Evolutionary conservation across 2,113 vertebrate genomes (phyloP), one percentile per base, ranked within the genome.

Genomic region (Myotis lucifugus): DNA sequence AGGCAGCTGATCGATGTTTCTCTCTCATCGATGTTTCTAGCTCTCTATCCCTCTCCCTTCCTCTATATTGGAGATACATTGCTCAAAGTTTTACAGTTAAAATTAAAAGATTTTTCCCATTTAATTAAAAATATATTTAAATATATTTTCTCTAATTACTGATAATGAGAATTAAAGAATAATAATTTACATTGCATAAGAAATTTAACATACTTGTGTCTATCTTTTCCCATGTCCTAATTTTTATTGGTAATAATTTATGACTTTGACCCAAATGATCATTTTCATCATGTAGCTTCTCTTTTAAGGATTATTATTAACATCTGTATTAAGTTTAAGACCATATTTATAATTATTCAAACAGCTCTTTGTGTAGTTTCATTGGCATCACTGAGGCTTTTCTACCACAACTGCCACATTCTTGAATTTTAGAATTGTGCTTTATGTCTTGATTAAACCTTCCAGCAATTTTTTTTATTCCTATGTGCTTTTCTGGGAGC

Each of bases 391-490:
- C 46, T 70, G 54, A 82, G 40, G 32, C 34, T 89, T 89, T 76
- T 86, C 42, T 81, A 56, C 5, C 29, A 64, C 25, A 81, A 61
- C 21, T 42, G 79, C 11, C 42, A 59, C 34, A 61, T 83, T 83
- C 8, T 91, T 94, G 23, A 34, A 21, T 56, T 92, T 83, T 77
- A 14, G 48, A 92, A 52, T 73, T 87, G 69, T 69, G 46, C 13
- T 86, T 78, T 93, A 73, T 86, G 37, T 29, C 85, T 95, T 85
- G 29, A n/a, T 70, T 91, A 88, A 88, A 81, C 69, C 42, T 85
- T 81, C 54, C 72, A 73, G 14, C 59, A 25, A 67, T 61, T 91
- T 88, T 50, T 72, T 61, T 46, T 46, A 50, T 78, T 27, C 32
- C 25, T 32, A n/a, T 46, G 25, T 59, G 25, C 14, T 93, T 94